Percentiles rank a stretch among this genome's conserved stretches.
phyloP scores from a whole-genome alignment of 1,140 invertebrate species.

The Polyergus mexicanus region DNA sequence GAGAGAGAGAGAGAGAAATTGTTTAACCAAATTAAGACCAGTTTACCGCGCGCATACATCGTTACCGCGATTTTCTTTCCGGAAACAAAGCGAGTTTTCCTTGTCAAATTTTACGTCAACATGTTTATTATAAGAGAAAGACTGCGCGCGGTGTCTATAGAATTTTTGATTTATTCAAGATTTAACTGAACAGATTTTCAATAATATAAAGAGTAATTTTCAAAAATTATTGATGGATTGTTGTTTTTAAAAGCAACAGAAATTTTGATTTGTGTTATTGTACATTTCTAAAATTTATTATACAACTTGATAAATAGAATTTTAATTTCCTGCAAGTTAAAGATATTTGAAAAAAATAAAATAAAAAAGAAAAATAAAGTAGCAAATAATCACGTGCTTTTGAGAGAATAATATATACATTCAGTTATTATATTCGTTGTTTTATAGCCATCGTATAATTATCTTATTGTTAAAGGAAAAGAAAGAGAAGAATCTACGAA shows the following conservation, averaged over 20 bases:
- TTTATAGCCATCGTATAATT: background rate
- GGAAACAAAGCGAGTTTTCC: background rate
- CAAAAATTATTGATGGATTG: background rate
- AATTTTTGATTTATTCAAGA: background rate
- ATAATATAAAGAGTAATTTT: background rate
- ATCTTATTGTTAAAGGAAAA: background rate
- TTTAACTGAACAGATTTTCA: background rate
- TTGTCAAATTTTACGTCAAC: background rate
- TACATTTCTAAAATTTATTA: background rate
- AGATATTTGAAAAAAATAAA: background rate
- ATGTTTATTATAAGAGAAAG: background rate
- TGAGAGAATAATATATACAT: slow-evolving; percentile 30
- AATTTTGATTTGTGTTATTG: background rate
- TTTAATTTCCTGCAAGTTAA: background rate
- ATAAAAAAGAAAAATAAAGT: slow-evolving; percentile 17
- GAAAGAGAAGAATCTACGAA: background rate
- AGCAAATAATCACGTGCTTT: slow-evolving; percentile 1
- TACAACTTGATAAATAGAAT: background rate
- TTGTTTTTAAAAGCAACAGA: background rate
- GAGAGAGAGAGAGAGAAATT: background rate
- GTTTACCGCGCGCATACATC: slow-evolving; percentile 7
- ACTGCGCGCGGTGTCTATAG: background rate
- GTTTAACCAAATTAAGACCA: slow-evolving; percentile 47
- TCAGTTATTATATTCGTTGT: background rate
- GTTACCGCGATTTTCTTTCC: background rate